Conservation (phyloP, 2,888 invertebrate genomes). For the Lucinisca nassula region DNA sequence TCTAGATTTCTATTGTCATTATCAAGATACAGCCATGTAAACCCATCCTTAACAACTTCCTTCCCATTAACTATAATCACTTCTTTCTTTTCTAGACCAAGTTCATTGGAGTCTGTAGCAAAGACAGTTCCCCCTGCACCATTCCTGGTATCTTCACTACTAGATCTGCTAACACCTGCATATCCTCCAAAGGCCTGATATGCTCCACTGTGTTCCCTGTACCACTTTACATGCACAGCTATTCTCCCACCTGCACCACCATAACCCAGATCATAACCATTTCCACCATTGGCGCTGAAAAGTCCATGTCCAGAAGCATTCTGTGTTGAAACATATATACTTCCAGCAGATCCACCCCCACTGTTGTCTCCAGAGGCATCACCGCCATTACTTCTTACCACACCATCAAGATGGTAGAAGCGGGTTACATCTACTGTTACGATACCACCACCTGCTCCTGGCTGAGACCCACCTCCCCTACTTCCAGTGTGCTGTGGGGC, state of each 20-base stretch:
- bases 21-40: slow-evolving; percentile 72
- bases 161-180: slow-evolving; percentile 36
- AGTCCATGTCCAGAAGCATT: slow-evolving; percentile 81
- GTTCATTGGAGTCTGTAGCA: slow-evolving; percentile 70
- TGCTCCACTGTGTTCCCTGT: slow-evolving; percentile 75
- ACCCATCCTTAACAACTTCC: slow-evolving; percentile 68
- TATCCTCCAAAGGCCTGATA: slow-evolving; percentile 74
- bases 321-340: slow-evolving; percentile 72
- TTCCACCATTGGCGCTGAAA: slow-evolving; percentile 75
- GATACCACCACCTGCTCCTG: slow-evolving; percentile 76
- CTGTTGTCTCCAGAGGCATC: slow-evolving; percentile 62
- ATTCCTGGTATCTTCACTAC: slow-evolving; percentile 63
- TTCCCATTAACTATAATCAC: slow-evolving; percentile 56
- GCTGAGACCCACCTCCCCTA: slow-evolving; percentile 73
- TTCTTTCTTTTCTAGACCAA: slow-evolving; percentile 64
- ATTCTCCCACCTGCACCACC: slow-evolving; percentile 80
- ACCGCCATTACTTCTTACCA: slow-evolving; percentile 71
- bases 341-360: slow-evolving; percentile 82
- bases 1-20: slow-evolving; percentile 79
- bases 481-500: slow-evolving; percentile 74
- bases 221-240: slow-evolving; percentile 75
- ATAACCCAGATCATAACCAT: slow-evolving; percentile 68
- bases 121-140: slow-evolving; percentile 78
- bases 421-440: slow-evolving; percentile 71
- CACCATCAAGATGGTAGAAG: slow-evolving; percentile 77